phyloP scores from a whole-genome alignment of 1,140 invertebrate genomes.

The Zelostemma sp. region DNA sequence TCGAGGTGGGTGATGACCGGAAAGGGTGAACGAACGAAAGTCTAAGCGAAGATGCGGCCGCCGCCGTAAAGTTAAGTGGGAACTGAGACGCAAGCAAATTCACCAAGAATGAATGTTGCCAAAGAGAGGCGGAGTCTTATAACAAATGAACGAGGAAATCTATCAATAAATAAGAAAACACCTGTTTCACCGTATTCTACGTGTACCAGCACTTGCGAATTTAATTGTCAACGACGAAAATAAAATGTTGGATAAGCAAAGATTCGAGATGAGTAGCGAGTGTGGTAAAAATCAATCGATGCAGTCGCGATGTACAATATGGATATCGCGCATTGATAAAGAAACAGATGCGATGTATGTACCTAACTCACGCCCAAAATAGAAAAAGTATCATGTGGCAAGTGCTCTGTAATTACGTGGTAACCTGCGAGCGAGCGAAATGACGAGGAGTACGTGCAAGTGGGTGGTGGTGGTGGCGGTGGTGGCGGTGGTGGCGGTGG shows the following conservation, averaged over 20 bases:
- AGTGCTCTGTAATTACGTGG: constrained; percentile 60
- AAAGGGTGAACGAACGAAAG: constrained; percentile 65
- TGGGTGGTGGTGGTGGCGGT: background rate
- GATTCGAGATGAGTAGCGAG: no score
- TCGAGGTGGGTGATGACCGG: constrained; percentile 60
- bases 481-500: background rate
- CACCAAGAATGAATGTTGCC: constrained; percentile 4
- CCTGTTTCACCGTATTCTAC: no score
- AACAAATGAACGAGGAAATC: no score
- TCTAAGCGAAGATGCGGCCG: constrained; percentile 38
- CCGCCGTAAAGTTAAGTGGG: constrained; percentile 29
- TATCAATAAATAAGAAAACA: no score
- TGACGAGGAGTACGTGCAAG: constrained; percentile 26
- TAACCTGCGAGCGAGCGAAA: constrained; percentile 36
- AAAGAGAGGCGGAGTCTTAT: no score
- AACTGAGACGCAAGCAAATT: constrained; percentile 23
- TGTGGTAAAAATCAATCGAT: background rate
- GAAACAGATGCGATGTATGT: background rate
- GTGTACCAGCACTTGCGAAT: no score
- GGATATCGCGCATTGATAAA: background rate
- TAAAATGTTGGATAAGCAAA: no score
- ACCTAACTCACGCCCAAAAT: no score
- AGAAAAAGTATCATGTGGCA: constrained; percentile 48
- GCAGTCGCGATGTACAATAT: background rate
- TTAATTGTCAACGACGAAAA: no score